Evolutionary conservation across 2,888 invertebrate genomes (phyloP).

Genomic region (Chouioia cunea): DNA sequence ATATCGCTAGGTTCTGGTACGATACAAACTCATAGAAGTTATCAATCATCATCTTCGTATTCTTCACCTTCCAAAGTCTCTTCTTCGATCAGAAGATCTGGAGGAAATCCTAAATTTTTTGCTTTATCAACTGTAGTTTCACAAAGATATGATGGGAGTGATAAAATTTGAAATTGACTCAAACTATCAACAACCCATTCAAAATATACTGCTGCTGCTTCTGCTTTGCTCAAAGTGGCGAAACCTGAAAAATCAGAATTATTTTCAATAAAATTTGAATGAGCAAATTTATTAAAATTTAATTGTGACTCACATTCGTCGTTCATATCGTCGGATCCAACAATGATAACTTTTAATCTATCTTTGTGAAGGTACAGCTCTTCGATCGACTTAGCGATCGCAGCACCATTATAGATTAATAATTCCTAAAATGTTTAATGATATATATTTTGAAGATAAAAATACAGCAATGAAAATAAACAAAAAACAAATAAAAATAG

Average conservation of each 20-base stretch:
- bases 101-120: constrained; percentile 52
- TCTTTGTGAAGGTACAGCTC: constrained; percentile 42
- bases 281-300: constrained; percentile 1
- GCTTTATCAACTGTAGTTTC: constrained; percentile 50
- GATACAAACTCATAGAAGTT: background rate
- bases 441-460: background rate
- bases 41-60: constrained; percentile 18
- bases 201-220: constrained; percentile 53
- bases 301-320: constrained; percentile 27
- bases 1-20: too few species aligned
- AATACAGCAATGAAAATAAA: background rate
- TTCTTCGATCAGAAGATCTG: constrained; percentile 49
- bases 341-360: constrained; percentile 28
- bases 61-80: constrained; percentile 49
- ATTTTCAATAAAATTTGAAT: constrained; percentile 14
- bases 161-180: constrained; percentile 56
- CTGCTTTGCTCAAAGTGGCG: constrained; percentile 41
- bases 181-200: constrained; percentile 61
- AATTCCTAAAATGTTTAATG: constrained; percentile 52
- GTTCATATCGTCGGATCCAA: constrained; percentile 33
- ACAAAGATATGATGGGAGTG: constrained; percentile 53
- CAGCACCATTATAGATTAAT: constrained; percentile 54
- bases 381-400: constrained; percentile 49
- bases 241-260: constrained; percentile 23
- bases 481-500: background rate